Evolutionary conservation across 2,113 vertebrate genomes (phyloP).

Genomic region (Perca flavescens): DNA sequence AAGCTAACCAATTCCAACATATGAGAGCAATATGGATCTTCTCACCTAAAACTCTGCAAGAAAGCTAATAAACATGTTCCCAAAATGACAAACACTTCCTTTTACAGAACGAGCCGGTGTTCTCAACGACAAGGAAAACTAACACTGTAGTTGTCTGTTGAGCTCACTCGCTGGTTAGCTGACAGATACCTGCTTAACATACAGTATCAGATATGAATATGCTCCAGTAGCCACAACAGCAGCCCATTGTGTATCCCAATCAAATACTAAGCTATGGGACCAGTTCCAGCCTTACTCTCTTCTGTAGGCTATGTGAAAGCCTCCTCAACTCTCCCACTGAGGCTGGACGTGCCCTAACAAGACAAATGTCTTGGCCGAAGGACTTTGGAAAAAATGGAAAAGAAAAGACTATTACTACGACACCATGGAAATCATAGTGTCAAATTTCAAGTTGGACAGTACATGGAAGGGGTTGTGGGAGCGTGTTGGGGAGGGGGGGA

Average conservation of each 20-base stretch:
- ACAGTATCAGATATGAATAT: constrained; percentile 14
- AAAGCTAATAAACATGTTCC: not conserved
- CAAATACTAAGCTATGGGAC: constrained; percentile 21
- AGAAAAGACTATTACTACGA: constrained; percentile 28
- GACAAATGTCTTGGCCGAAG: constrained; percentile 50
- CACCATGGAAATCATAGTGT: constrained; percentile 56
- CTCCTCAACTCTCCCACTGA: constrained; percentile 40
- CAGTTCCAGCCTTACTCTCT: constrained; percentile 20
- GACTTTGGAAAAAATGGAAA: constrained; percentile 44
- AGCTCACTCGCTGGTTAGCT: not conserved
- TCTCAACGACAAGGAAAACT: not conserved
- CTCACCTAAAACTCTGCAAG: not conserved
- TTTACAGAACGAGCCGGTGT: not conserved
- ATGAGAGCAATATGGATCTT: not conserved
- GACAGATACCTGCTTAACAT: constrained; percentile 8
- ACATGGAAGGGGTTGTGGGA: constrained; percentile 21
- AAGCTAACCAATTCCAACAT: not conserved
- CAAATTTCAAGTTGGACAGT: constrained; percentile 58
- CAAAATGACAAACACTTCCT: not conserved
- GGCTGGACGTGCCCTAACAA: constrained; percentile 68
- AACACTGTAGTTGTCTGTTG: not conserved
- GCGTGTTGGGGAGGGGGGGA: constrained; percentile 26
- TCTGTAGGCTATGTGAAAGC: constrained; percentile 12
- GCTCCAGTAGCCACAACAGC: not conserved
- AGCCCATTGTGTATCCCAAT: constrained; percentile 13